Percentiles rank a stretch among this genome's conserved stretches.
phyloP scores from a whole-genome alignment of 2,797 vertebrate genomes.

The Melanotaenia maccullochi region DNA sequence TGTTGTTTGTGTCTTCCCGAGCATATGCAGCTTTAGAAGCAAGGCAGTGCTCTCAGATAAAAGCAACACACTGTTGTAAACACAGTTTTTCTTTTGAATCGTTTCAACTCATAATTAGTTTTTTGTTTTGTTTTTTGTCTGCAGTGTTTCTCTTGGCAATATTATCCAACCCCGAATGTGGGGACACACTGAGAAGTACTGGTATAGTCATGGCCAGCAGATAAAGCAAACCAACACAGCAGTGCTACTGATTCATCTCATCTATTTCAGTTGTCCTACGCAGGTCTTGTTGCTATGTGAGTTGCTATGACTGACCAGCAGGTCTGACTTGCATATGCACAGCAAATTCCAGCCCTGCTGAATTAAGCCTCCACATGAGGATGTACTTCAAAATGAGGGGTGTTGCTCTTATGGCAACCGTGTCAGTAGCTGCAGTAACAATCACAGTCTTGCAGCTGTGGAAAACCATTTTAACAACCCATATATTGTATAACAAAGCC shows the following conservation, averaged over 20 bases:
- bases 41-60: constrained; percentile 29
- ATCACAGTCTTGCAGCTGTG: constrained; percentile 41
- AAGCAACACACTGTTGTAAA: constrained; percentile 33
- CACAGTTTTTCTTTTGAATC: constrained; percentile 46
- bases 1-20: constrained; percentile 35
- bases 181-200: constrained; percentile 49
- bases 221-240: constrained; percentile 49
- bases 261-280: constrained; percentile 64
- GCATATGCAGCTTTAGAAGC: constrained; percentile 15
- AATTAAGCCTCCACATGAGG: constrained; percentile 46
- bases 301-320: constrained; percentile 73
- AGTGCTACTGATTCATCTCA: constrained; percentile 62
- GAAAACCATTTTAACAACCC: constrained; percentile 44
- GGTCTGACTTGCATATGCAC: constrained; percentile 38
- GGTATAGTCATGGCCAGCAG: constrained; percentile 43
- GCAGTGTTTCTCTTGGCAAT: constrained; percentile 51
- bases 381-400: constrained; percentile 20
- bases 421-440: constrained; percentile 48
- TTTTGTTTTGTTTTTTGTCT: constrained; percentile 19
- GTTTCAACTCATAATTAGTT: constrained; percentile 47
- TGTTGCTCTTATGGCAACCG: constrained; percentile 25
- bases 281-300: constrained; percentile 73
- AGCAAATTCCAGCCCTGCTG: constrained; percentile 40
- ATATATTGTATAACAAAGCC: constrained; percentile 23
- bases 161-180: constrained; percentile 33